Evolutionary conservation across 2,888 invertebrate genomes (phyloP), one percentile per base, ranked within the genome.

Genomic region (Drosophila picticornis): DNA sequence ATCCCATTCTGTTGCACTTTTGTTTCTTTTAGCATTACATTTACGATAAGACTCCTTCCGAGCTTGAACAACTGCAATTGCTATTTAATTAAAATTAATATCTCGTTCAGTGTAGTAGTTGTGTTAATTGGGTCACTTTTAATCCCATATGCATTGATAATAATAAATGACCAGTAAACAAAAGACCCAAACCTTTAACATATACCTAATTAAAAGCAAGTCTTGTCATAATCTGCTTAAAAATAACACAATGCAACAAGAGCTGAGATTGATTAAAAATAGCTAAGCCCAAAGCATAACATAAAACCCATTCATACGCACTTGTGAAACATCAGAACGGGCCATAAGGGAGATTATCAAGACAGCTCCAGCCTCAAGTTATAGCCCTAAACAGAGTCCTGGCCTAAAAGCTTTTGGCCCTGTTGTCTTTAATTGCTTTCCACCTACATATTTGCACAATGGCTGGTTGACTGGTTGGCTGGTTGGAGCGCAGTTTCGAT

Each of bases 351-450:
- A 60, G 82, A 75, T 82, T 82, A 72, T 61, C 22, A 65, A 48
- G 62, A 50, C 68, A 72, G 46, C 60, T 67, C 19, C 29, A 29
- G 25, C 53, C 40, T 55, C 60, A 57, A 50, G 38, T 55, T 38
- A 67, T 38, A 67, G 68, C 40, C n/a, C 31, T 25, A 36, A 22
- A 38, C 34, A 13, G 43, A 32, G 1, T 27, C 43, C 32, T 46
- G 13, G 11, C 19, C 43, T 43, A 7, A 34, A 58, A 52, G 40
- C 70, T 48, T 38, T 61, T 38, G n/a, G 52, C 38, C 36, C 40
- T 40, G 25, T 53, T 68, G 77, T 53, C 72, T 77, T 77, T 88
- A 83, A 83, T 83, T 83, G 77, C 77, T 70, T 88, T 72, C 77
- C 77, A 74, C 71, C 85, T 85, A 77, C 77, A 70, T 78, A 72